A percentile compares a stretch with the other conserved stretches of the same genome.
Evolutionary conservation across 2,113 vertebrate genomes (phyloP).

Genomic region (Corythaixoides concolor): DNA sequence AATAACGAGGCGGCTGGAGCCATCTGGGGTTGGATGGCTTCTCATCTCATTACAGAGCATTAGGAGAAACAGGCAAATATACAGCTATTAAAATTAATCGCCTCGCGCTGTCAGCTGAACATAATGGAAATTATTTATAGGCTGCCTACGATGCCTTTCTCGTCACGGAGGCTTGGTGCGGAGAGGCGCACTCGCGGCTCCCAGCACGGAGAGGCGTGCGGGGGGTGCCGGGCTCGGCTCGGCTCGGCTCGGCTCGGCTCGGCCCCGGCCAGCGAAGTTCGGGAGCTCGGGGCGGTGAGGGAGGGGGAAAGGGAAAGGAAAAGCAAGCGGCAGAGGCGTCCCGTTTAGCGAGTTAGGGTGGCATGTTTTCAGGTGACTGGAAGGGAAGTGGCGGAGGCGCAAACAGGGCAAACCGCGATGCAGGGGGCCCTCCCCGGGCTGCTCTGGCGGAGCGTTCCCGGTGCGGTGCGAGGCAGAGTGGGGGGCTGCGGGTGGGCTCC

Average conservation of each 20-base stretch:
- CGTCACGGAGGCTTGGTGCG: conserved; percentile 73
- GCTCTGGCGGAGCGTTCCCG: not conserved
- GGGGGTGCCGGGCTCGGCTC: not conserved
- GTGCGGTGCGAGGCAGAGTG: not conserved
- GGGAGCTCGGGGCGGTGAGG: not conserved
- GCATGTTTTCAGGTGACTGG: not conserved
- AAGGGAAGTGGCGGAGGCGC: not conserved
- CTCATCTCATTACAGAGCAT: conserved; percentile 81
- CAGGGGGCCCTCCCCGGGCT: not conserved
- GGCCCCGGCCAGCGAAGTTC: not conserved
- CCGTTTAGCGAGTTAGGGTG: not conserved
- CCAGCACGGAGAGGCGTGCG: not conserved
- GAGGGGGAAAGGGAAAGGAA: not conserved
- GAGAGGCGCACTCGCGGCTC: conserved; percentile 30
- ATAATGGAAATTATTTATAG: conserved; percentile 86
- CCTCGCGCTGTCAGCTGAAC: conserved; percentile 84
- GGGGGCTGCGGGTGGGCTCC: not conserved
- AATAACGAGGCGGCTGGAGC: conserved; percentile 72
- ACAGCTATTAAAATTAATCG: conserved; percentile 87
- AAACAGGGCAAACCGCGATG: not conserved
- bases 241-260: not conserved
- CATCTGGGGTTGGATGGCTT: conserved; percentile 78
- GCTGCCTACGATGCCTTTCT: conserved; percentile 79
- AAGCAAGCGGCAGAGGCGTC: not conserved
- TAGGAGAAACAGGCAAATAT: conserved; percentile 84